Percentiles rank a stretch among this genome's conserved stretches.
These are phyloP conservation scores for Pithys albifrons DNA, from an alignment of 2,113 vertebrate genomes.

Conservation along the genomic window DNA sequence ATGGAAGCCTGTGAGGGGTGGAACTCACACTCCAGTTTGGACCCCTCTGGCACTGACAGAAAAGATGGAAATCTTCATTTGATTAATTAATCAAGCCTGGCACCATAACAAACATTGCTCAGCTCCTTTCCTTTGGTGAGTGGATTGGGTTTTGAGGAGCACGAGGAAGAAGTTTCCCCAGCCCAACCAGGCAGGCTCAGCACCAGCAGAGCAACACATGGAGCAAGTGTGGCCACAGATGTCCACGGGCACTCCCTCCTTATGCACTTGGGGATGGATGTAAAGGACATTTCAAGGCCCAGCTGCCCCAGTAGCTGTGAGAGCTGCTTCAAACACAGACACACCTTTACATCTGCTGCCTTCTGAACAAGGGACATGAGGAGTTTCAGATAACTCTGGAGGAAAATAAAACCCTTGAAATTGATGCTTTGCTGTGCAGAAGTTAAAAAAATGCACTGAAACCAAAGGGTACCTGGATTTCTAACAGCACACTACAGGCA, in stretches of 20 bases:
- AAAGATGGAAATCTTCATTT: background rate
- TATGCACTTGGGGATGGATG: background rate
- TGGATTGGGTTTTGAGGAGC: background rate
- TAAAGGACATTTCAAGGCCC: constrained; percentile 28
- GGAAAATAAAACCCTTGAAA: background rate
- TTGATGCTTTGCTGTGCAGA: background rate
- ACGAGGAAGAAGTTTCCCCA: background rate
- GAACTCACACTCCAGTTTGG: background rate
- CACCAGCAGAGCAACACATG: background rate
- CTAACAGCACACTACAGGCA: background rate
- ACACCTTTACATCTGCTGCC: constrained; percentile 5
- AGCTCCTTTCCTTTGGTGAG: background rate
- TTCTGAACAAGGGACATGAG: constrained; percentile 8
- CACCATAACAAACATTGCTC: background rate
- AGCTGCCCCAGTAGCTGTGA: background rate
- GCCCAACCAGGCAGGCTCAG: background rate
- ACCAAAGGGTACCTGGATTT: background rate
- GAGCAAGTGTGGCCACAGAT: background rate
- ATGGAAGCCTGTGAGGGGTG: background rate
- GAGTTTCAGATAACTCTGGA: background rate
- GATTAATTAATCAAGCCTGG: background rate
- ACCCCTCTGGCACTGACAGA: background rate
- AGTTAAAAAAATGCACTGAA: background rate
- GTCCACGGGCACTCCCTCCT: background rate
- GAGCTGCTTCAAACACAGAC: background rate